Base-by-base conservation (phyloP, 2,113 vertebrate species). In the Macquaria australasica region DNA sequence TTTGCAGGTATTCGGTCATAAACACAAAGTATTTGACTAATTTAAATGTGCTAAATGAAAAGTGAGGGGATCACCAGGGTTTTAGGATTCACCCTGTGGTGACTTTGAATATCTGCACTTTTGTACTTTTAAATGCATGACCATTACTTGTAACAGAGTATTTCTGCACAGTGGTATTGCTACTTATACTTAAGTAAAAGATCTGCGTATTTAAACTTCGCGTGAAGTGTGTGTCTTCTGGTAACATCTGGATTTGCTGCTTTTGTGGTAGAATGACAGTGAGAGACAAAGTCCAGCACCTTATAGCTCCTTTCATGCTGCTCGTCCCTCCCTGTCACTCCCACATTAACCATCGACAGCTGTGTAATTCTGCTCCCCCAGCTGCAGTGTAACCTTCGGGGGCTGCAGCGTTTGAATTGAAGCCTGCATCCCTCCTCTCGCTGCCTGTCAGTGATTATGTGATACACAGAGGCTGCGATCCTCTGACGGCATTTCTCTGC, bases 361-460 rank as follows among this genome's bases (percentile, higher is more conserved):
- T 1, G 64, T 81, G 79, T 75, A 67, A 69, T 8, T 48, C 50
- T 9, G 63, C 83, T 23, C 50, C 41, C 18, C 15, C 83, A 82
- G 82, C 84, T 83, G 82, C 76, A 55, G 71, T 3, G 72, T 37
- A 60, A 79, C 77, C 69, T 43, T 2, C 76, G 21, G 14, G 14
- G 12, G 62, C 75, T 66, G 50, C 58, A 14, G 58, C 28, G 41
- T 76, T 77, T 79, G 51, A 64, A 45, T 64, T 45, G 12, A 51
- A 37, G 55, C 78, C 83, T 70, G 51, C 86, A 34, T 72, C 62
- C 31, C 68, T 53, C 16, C 82, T 66, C 81, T 82, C 9, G 5
- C 63, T 64, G 79, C 63, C 39, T 87, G 81, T 78, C 71, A 67
- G 84, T 72, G 85, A 91, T 92, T 86, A 87, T 89, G 82, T 83